Conservation (phyloP, 1,140 invertebrate species). For the Drosophila elegans region DNA sequence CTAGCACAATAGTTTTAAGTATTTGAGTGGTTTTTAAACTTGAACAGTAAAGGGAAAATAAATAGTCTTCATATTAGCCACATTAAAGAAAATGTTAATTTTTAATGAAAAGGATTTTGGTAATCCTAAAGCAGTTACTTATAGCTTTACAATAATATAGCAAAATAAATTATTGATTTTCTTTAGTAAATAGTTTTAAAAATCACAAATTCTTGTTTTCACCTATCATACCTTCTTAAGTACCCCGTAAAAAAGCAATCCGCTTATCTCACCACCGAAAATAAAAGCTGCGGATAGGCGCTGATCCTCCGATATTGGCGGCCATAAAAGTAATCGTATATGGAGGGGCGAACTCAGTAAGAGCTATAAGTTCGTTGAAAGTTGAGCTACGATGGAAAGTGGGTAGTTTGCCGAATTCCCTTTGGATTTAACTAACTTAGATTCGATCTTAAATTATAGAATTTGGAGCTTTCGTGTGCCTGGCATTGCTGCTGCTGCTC, state of each 20-base stretch:
- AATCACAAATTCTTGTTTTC: too few relatives aligned
- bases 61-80: too few relatives aligned
- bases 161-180: too few relatives aligned
- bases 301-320: conserved; percentile 33
- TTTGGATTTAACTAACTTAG: neutral
- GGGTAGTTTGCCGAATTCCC: neutral
- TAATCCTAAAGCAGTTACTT: too few relatives aligned
- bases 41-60: too few relatives aligned
- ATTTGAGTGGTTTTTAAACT: too few relatives aligned
- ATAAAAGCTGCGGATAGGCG: conserved; percentile 20
- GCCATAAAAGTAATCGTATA: conserved; percentile 33
- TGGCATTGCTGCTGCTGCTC: conserved; percentile 15
- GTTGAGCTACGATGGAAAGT: conserved; percentile 37
- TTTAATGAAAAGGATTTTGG: too few relatives aligned
- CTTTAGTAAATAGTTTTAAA: too few relatives aligned
- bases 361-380: conserved; percentile 11
- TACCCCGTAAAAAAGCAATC: conserved; percentile 13
- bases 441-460: neutral
- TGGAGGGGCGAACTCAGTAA: neutral
- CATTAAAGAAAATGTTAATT: too few relatives aligned
- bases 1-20: too few relatives aligned
- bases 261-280: conserved; percentile 30
- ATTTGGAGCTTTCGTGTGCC: neutral
- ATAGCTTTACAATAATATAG: too few relatives aligned
- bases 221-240: too few relatives aligned